phyloP scores from a whole-genome alignment of 2,888 invertebrate genomes.

The Heliconius erato region DNA sequence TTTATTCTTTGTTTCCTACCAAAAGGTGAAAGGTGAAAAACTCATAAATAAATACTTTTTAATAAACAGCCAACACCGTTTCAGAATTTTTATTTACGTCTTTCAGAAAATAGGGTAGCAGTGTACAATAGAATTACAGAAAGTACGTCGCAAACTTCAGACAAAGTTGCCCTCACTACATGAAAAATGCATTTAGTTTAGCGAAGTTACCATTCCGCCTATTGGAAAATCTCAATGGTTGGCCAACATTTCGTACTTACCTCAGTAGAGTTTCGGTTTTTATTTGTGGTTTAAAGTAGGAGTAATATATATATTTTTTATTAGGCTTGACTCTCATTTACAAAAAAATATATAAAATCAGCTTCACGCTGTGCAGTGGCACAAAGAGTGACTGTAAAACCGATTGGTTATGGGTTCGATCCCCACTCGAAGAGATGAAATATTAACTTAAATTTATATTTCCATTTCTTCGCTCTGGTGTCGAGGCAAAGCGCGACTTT shows the following conservation, averaged over 20 bases:
- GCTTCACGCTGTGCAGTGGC: too few relatives aligned
- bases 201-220: conserved; percentile 58
- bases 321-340: too few relatives aligned
- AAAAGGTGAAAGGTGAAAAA: neutral
- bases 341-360: too few relatives aligned
- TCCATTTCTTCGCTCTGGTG: too few relatives aligned
- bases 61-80: neutral
- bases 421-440: too few relatives aligned
- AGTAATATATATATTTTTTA: too few relatives aligned
- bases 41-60: too few relatives aligned
- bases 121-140: conserved; percentile 56
- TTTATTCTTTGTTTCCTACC: neutral
- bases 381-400: too few relatives aligned
- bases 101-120: conserved; percentile 42
- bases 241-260: conserved; percentile 16
- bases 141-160: conserved; percentile 64
- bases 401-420: too few relatives aligned
- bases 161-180: conserved; percentile 75
- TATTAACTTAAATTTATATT: too few relatives aligned
- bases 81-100: neutral
- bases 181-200: conserved; percentile 83
- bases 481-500: too few relatives aligned
- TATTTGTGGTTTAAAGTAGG: neutral
- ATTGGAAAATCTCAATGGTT: conserved; percentile 52
- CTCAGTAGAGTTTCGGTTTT: neutral